A percentile compares a stretch with the other conserved stretches of the same genome.
Conservation (phyloP, 1,140 invertebrate species). For the Conopomorpha cramerella region DNA sequence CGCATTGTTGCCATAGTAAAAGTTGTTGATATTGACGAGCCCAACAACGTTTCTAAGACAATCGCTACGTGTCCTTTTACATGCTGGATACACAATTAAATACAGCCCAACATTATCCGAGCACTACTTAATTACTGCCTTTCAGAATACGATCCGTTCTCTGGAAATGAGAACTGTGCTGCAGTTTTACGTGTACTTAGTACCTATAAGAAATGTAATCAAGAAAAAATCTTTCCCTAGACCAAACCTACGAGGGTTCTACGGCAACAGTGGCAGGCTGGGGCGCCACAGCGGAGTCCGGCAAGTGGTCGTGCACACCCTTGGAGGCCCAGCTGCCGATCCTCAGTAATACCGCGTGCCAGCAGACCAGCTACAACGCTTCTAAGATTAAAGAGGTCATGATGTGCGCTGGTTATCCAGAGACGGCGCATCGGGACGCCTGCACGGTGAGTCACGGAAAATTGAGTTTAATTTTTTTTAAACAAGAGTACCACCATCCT, state of each 20-base stretch:
- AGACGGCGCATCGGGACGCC: conserved; percentile 77
- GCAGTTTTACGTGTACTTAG: no score
- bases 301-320: conserved; percentile 77
- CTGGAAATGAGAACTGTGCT: no score
- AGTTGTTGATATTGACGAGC: no score
- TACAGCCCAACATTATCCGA: no score
- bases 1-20: no score
- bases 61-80: no score
- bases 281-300: conserved; percentile 80
- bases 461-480: not conserved
- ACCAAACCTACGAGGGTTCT: conserved; percentile 62
- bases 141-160: no score
- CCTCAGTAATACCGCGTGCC: conserved; percentile 75
- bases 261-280: conserved; percentile 79
- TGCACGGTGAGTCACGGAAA: conserved; percentile 81
- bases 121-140: no score
- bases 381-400: conserved; percentile 84
- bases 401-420: conserved; percentile 81
- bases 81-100: no score
- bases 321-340: conserved; percentile 82
- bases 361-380: conserved; percentile 75
- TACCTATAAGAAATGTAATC: no score
- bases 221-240: not conserved
- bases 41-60: no score
- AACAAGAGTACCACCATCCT: no score